Base-by-base conservation (phyloP, 2,888 invertebrate genomes). In the Idaea dimidiata region DNA sequence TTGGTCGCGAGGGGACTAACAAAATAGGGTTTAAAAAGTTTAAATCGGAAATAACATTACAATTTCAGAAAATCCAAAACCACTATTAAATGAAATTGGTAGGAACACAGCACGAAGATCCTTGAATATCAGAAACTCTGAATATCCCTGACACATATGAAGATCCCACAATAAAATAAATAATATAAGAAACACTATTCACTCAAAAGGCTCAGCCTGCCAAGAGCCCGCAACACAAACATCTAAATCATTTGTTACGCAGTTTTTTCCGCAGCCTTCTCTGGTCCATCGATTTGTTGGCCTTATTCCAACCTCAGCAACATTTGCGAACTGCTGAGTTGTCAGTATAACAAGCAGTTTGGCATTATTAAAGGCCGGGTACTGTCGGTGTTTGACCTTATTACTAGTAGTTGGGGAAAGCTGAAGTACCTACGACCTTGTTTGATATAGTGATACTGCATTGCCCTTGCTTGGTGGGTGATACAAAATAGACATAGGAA, bases 251-350 rank as follows among this genome's bases (percentile, higher is more conserved):
- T 43, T 43, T 43, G 43, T 43, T 43, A 43, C 43, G 43, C 43
- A 43, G 43, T 43, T 43, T 43, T 32, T 43, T 43, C 43, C 43
- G 43, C 43, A 43, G 43, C 43, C 43, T 43, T 43, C 43, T 43
- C 10, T 43, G 43, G 43, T 43, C 43, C 82, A 88, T 88, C 83
- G 88, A 88, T 88, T 88, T 84, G 80, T 76, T 71, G 89, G 89
- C 89, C 80, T 77, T 78, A 80, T 75, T 88, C 89, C 89, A 89
- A 87, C 82, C 76, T 83, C 81, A 80, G 80, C 81, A 87, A 87
- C 87, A 88, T 89, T 88, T 86, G 84, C 76, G 80, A 86, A 81
- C 82, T 80, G 77, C 74, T 74, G 70, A 75, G 69, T 68, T 70
- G 73, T 68, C 70, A 76, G 70, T 77, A 78, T 82, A 83, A 84